These are phyloP conservation scores for Aegypius monachus DNA, from an alignment of 2,113 vertebrate genomes.

Conservation along the genomic window DNA sequence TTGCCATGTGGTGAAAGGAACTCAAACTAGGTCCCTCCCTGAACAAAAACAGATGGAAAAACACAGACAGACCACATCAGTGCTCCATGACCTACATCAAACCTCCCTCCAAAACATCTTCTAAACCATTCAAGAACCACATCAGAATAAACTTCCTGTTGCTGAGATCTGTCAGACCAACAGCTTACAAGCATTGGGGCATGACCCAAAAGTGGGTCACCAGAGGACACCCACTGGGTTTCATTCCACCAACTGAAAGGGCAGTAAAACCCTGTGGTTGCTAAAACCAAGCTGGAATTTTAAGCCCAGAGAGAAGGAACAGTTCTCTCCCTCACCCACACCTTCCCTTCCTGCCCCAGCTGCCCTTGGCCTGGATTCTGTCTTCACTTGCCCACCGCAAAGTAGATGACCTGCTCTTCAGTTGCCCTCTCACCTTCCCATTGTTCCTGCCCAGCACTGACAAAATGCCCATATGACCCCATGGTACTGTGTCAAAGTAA, in stretches of 20 bases:
- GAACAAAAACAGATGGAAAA: slow-evolving; percentile 72
- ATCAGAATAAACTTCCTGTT: slow-evolving; percentile 70
- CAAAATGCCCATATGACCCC: background rate
- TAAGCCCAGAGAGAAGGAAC: slow-evolving; percentile 22
- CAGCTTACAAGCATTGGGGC: slow-evolving; percentile 12
- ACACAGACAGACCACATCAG: slow-evolving; percentile 68
- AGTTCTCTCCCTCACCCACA: slow-evolving; percentile 8
- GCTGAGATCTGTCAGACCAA: slow-evolving; percentile 52
- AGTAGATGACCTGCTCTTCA: background rate
- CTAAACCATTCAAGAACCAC: slow-evolving; percentile 57
- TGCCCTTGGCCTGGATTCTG: background rate
- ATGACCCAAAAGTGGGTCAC: slow-evolving; percentile 60
- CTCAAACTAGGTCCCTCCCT: slow-evolving; percentile 54
- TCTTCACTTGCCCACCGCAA: background rate
- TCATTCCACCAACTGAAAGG: slow-evolving; percentile 42
- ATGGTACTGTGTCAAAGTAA: background rate
- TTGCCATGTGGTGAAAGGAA: slow-evolving; percentile 42
- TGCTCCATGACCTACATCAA: slow-evolving; percentile 52
- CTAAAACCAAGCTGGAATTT: slow-evolving; percentile 50
- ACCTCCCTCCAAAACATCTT: slow-evolving; percentile 53
- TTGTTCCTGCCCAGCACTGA: background rate
- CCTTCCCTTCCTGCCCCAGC: background rate
- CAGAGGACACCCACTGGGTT: slow-evolving; percentile 49
- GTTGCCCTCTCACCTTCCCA: background rate
- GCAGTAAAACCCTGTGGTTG: slow-evolving; percentile 42